Evolutionary conservation across 2,113 vertebrate genomes (phyloP), one percentile per base, ranked within the genome.

Genomic region (Dicaeum eximium): DNA sequence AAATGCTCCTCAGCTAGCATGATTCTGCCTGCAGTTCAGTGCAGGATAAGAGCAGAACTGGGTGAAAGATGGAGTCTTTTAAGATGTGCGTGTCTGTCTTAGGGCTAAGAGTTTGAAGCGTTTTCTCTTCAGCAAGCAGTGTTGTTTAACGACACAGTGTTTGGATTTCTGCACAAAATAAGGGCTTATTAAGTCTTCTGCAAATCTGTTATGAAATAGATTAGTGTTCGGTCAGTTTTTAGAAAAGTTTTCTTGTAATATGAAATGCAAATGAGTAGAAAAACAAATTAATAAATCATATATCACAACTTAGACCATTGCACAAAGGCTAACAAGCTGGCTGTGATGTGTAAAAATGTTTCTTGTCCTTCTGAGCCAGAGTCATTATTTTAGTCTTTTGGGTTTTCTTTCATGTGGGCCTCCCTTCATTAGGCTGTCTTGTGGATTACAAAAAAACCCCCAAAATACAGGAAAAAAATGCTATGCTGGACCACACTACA

Each of bases 391-490:
- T 62, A 92, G 82, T 62, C 80, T 86, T 86, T 66, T 84, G 80
- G 9, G 11, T 84, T 94, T 94, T 66, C 95, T 97, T 97, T 97
- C 88, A 96, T 96, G 96, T 97, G 95, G 94, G 80, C 35, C 72
- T 93, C 65, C 48, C 51, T 80, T 93, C 80, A 81, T 95, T 91
- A 93, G 74, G 35, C 93, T 95, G 54, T 92, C 86, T 92, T 93
- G 75, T 90, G 79, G 62, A 86, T 80, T 93, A 73, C 57, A 89
- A 77, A 66, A 73, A 62, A 81, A 23, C 0, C 17, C 21, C 35
- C 84, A 81, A 89, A 95, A 90, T 35, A 44, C 25, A 60, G 82
- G 80, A 25, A 58, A 92, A 92, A 93, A 93, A 80, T 90, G 75
- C 86, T 66, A 0, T 86, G 64, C 35, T 95, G 72, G 86, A 77